Percentiles rank a stretch among this genome's conserved stretches.
These are phyloP conservation scores for Perca flavescens DNA, from an alignment of 2,113 vertebrate species.

Conservation along the genomic window DNA sequence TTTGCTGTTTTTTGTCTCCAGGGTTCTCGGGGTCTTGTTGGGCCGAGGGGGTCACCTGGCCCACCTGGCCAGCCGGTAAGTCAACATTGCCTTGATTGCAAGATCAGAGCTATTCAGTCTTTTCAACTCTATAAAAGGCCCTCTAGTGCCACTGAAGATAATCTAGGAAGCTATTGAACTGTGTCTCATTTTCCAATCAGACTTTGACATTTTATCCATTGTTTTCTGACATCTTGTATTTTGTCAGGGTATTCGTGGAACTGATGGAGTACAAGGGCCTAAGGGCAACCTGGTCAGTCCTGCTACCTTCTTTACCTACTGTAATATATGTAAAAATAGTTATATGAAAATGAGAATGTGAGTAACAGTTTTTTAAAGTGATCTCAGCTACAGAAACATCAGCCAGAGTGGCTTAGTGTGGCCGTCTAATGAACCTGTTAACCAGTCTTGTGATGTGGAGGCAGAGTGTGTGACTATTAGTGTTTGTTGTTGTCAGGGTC, in stretches of 20 bases:
- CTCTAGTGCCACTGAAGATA: constrained; percentile 24
- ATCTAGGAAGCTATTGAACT: constrained; percentile 20
- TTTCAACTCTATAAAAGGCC: constrained; percentile 33
- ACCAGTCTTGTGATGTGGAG: constrained; percentile 4
- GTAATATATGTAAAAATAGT: neutral
- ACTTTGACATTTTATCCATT: constrained; percentile 9
- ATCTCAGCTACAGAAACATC: neutral
- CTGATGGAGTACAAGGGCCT: constrained; percentile 87
- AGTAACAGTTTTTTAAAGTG: neutral
- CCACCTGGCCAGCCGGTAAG: constrained; percentile 86
- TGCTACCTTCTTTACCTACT: neutral
- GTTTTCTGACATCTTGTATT: constrained; percentile 20
- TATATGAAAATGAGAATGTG: neutral
- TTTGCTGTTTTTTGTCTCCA: constrained; percentile 78
- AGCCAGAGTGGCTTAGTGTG: neutral
- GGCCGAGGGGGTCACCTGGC: constrained; percentile 87
- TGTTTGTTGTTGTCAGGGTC: constrained; percentile 83
- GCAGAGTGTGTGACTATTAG: constrained; percentile 10
- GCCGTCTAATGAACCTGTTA: neutral
- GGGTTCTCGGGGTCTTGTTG: constrained; percentile 89
- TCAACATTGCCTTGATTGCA: constrained; percentile 49
- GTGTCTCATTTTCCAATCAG: neutral
- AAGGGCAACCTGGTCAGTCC: constrained; percentile 91
- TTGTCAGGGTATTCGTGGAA: constrained; percentile 86
- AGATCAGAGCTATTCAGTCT: constrained; percentile 45